These are phyloP conservation scores for Anarrhichthys ocellatus DNA, from an alignment of 2,113 vertebrate species.

Conservation along the genomic window DNA sequence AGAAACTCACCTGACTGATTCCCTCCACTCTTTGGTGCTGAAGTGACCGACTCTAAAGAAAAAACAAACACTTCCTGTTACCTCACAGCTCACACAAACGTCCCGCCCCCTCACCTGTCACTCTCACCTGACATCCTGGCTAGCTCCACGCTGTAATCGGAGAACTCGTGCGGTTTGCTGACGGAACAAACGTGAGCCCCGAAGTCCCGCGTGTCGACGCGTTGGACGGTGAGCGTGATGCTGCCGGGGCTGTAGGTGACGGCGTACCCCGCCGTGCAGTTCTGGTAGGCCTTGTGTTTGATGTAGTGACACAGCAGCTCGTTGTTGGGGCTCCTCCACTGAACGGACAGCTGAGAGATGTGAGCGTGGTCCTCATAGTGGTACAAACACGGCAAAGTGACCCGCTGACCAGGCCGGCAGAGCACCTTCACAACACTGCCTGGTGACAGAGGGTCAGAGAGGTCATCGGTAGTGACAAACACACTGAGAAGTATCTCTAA, in stretches of 20 bases:
- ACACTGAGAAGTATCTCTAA: background rate
- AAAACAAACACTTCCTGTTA: conserved; percentile 39
- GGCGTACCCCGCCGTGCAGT: conserved; percentile 79
- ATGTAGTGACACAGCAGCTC: conserved; percentile 83
- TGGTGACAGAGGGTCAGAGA: conserved; percentile 31
- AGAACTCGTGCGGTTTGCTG: conserved; percentile 79
- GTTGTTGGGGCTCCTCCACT: conserved; percentile 79
- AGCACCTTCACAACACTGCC: conserved; percentile 62
- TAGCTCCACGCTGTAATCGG: conserved; percentile 73
- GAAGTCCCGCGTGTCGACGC: conserved; percentile 60
- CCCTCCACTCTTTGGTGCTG: conserved; percentile 44
- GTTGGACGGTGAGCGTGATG: conserved; percentile 72
- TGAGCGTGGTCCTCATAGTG: conserved; percentile 66
- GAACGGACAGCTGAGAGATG: conserved; percentile 78
- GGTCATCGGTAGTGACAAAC: background rate
- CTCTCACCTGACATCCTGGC: conserved; percentile 67
- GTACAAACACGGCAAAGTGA: conserved; percentile 73
- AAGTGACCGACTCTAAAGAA: conserved; percentile 46
- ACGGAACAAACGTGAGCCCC: conserved; percentile 81
- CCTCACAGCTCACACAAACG: background rate
- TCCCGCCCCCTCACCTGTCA: background rate
- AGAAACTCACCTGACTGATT: conserved; percentile 61
- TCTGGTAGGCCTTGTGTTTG: conserved; percentile 82
- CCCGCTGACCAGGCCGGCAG: conserved; percentile 35
- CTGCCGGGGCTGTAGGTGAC: conserved; percentile 71